These are phyloP conservation scores for Chaetoderma sp. DNA, from an alignment of 2,888 invertebrate genomes.

Conservation along the genomic window DNA sequence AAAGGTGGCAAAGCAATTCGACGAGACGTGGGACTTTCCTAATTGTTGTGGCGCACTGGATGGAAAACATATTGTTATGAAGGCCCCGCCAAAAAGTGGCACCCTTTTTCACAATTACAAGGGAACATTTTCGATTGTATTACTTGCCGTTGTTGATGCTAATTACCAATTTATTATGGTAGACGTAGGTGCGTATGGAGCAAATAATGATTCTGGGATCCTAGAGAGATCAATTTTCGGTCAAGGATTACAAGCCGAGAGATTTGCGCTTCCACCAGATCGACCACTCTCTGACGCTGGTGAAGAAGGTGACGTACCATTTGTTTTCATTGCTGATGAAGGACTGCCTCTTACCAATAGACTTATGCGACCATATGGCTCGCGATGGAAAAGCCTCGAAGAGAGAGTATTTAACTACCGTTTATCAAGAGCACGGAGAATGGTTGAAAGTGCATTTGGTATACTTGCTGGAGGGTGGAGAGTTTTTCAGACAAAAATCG, in stretches of 20 bases:
- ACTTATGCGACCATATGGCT: neutral
- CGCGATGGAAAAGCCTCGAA: neutral
- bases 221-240: neutral
- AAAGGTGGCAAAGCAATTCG: neutral
- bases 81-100: neutral
- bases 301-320: neutral
- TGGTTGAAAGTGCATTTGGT: neutral
- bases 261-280: neutral
- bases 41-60: no score
- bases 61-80: no score
- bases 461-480: neutral
- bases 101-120: neutral
- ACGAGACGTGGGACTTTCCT: no score
- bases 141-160: neutral
- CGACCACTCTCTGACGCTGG: neutral
- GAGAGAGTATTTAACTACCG: neutral
- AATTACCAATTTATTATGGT: neutral
- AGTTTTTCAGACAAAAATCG: neutral
- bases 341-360: neutral
- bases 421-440: neutral
- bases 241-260: neutral
- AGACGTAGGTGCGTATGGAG: neutral
- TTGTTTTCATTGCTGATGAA: neutral
- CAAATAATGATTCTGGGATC: neutral
- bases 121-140: neutral